A percentile compares a stretch with the other conserved stretches of the same genome.
These are phyloP conservation scores for Spondyliosoma cantharus DNA, from an alignment of 2,797 vertebrate genomes.

Conservation along the genomic window DNA sequence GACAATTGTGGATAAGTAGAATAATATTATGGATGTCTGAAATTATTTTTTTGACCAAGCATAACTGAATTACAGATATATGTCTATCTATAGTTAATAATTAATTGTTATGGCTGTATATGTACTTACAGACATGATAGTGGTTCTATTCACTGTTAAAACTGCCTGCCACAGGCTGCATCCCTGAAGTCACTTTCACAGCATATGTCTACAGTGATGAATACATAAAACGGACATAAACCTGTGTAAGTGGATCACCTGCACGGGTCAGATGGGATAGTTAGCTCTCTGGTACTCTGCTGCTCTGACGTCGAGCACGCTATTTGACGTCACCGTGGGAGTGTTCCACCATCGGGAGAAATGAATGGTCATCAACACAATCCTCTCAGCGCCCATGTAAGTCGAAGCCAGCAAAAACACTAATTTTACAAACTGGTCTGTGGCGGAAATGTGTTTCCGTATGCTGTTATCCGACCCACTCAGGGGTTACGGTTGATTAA, in stretches of 20 bases:
- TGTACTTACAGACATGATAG: no score
- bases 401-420: conserved; percentile 68
- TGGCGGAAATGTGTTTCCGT: conserved; percentile 55
- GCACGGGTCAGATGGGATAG: conserved; percentile 5
- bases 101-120: no score
- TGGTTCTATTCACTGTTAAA: no score
- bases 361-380: conserved; percentile 87
- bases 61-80: no score
- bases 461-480: not conserved
- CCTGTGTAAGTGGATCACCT: not conserved
- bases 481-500: not conserved
- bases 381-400: conserved; percentile 85
- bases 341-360: conserved; percentile 82
- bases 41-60: no score
- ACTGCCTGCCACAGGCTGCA: not conserved
- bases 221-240: not conserved
- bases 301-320: conserved; percentile 78
- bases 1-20: not conserved
- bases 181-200: not conserved
- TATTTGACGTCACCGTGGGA: conserved; percentile 86
- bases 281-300: conserved; percentile 33
- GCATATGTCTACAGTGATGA: no score
- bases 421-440: conserved; percentile 28
- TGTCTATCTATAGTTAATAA: no score
- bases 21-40: no score